Conservation (phyloP, 92 coral and sea anemone genomes). For the Siderastrea siderea region DNA sequence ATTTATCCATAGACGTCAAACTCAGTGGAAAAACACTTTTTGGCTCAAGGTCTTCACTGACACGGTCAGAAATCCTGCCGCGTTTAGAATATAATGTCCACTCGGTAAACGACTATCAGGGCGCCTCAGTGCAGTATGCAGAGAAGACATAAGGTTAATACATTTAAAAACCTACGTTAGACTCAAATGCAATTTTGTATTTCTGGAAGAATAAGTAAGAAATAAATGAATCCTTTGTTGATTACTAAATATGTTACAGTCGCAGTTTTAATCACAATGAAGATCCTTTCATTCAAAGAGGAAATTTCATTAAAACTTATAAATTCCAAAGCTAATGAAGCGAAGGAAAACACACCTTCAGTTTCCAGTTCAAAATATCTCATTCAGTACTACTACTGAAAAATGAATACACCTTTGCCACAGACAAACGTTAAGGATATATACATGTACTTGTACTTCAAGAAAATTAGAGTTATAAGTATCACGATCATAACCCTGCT, state of each 20-base stretch:
- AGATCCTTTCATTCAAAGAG: not conserved
- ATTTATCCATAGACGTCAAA: not conserved
- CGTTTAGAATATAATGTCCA: not conserved
- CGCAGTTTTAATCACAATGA: not conserved
- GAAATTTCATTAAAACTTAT: not conserved
- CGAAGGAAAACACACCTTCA: not conserved
- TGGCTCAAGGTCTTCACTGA: too few species aligned
- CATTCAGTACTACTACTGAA: not conserved
- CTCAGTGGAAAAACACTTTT: not conserved
- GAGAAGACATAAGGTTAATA: not conserved
- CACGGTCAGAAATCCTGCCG: not conserved
- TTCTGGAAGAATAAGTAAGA: too few species aligned
- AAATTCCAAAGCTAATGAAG: not conserved
- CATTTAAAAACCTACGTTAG: not conserved
- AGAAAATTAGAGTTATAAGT: not conserved
- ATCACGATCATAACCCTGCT: not conserved
- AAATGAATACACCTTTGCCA: not conserved
- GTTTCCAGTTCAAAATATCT: not conserved
- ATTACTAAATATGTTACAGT: too few species aligned
- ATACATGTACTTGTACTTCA: not conserved
- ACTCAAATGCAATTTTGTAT: not conserved
- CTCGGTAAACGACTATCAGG: not conserved
- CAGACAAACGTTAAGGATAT: too few species aligned
- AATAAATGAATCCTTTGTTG: too few species aligned
- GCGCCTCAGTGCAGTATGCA: not conserved